Evolutionary conservation across 2,113 vertebrate species (phyloP).

Genomic region (Leptobrachium leishanense): DNA sequence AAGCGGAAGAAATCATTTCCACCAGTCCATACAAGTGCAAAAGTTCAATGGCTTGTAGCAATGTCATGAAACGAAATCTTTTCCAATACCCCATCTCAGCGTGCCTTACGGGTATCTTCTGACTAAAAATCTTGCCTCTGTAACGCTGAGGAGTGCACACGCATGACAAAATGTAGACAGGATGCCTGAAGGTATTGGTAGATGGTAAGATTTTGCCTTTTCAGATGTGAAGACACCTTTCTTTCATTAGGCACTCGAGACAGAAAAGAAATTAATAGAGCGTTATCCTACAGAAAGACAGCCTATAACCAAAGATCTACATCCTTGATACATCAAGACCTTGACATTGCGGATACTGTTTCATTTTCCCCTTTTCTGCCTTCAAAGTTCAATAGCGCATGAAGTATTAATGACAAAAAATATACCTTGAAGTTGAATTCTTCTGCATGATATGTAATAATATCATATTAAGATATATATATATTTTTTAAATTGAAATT

Average conservation of each 20-base stretch:
- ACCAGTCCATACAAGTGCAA: constrained; percentile 70
- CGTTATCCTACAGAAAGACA: constrained; percentile 80
- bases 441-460: constrained; percentile 51
- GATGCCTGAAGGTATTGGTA: constrained; percentile 80
- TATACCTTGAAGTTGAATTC: constrained; percentile 64
- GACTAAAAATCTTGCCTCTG: constrained; percentile 85
- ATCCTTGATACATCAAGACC: constrained; percentile 69
- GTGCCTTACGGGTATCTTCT: constrained; percentile 81
- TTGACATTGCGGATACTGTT: constrained; percentile 70
- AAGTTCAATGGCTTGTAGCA: constrained; percentile 76
- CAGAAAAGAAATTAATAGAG: constrained; percentile 85
- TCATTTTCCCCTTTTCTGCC: constrained; percentile 58
- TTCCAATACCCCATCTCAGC: constrained; percentile 59
- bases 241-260: constrained; percentile 78
- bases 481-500: constrained; percentile 56
- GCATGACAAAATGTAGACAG: constrained; percentile 88
- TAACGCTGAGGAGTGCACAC: constrained; percentile 88
- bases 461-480: constrained; percentile 49
- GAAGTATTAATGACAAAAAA: constrained; percentile 72
- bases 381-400: constrained; percentile 71
- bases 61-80: constrained; percentile 74
- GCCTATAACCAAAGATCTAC: constrained; percentile 70
- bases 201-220: constrained; percentile 79
- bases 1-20: constrained; percentile 69
- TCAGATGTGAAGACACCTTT: constrained; percentile 87